Conservation (phyloP, 2,113 vertebrate genomes). For the Triplophysa rosa region DNA sequence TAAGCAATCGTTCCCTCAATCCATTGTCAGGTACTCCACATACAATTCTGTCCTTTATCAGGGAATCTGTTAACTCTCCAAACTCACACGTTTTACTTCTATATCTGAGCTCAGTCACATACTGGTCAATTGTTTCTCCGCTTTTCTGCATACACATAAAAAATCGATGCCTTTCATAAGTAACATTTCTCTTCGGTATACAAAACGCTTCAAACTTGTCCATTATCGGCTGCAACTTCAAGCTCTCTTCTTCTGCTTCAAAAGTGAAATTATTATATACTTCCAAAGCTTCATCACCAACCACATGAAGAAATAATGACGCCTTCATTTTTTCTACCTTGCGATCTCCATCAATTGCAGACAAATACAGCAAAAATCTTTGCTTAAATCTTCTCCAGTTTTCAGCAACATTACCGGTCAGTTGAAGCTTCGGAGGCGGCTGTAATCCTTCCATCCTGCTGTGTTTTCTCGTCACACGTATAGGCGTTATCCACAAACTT, state of each 20-base stretch:
- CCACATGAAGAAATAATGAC: no score
- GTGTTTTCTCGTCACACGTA: neutral
- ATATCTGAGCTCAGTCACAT: constrained; percentile 34
- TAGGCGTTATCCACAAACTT: neutral
- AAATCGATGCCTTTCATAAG: constrained; percentile 18
- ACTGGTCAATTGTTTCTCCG: constrained; percentile 29
- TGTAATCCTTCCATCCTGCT: constrained; percentile 27
- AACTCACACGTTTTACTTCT: constrained; percentile 5
- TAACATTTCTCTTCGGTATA: constrained; percentile 30
- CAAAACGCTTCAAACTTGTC: constrained; percentile 37
- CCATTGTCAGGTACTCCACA: neutral
- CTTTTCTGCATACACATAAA: constrained; percentile 30
- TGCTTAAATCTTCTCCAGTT: constrained; percentile 36
- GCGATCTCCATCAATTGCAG: neutral
- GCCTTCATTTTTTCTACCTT: neutral
- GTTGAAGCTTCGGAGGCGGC: constrained; percentile 49
- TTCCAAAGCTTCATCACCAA: no score
- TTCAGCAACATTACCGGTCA: constrained; percentile 32
- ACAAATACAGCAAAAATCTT: neutral
- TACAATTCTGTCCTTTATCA: neutral
- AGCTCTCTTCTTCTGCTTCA: neutral
- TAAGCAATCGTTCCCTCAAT: neutral
- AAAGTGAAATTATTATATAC: constrained; percentile 9
- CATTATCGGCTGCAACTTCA: constrained; percentile 10
- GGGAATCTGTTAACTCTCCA: neutral